Percentiles rank a stretch among this genome's conserved stretches.
Conservation (phyloP, 2,888 invertebrate species). For the Leptinotarsa peninsularis region DNA sequence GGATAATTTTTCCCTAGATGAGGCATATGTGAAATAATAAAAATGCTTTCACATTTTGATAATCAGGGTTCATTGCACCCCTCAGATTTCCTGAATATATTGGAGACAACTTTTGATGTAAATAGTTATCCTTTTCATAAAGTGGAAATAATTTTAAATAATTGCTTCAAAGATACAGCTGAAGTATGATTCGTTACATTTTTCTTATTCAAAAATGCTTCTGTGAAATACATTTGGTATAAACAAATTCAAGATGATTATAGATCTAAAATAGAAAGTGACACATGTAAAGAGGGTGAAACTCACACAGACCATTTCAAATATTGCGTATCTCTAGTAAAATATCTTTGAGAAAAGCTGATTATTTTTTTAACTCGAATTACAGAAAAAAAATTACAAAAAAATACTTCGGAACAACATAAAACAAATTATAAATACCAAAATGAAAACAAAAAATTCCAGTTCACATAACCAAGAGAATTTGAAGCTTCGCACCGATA, state of each 20-base stretch:
- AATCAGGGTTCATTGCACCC: neutral
- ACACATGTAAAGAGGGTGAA: neutral
- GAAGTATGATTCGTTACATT: neutral
- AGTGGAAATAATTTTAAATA: neutral
- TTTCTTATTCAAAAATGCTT: neutral
- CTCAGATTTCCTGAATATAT: neutral
- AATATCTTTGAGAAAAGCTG: neutral
- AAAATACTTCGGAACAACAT: neutral
- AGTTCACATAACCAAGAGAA: neutral
- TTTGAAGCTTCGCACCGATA: neutral
- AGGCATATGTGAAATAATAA: neutral
- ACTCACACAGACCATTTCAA: neutral
- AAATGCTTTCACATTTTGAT: neutral
- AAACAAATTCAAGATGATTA: neutral
- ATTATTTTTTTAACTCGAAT: neutral
- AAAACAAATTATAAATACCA: neutral
- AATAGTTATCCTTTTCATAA: neutral
- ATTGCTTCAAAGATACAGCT: neutral
- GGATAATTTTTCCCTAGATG: neutral
- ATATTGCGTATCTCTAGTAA: neutral
- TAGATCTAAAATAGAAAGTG: neutral
- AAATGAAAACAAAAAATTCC: neutral
- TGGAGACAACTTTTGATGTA: neutral
- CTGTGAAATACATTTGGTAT: neutral
- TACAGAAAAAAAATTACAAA: neutral